Percentiles rank a stretch among this genome's conserved stretches.
phyloP scores from a whole-genome alignment of 2,113 vertebrate species.

The Lathamus discolor region DNA sequence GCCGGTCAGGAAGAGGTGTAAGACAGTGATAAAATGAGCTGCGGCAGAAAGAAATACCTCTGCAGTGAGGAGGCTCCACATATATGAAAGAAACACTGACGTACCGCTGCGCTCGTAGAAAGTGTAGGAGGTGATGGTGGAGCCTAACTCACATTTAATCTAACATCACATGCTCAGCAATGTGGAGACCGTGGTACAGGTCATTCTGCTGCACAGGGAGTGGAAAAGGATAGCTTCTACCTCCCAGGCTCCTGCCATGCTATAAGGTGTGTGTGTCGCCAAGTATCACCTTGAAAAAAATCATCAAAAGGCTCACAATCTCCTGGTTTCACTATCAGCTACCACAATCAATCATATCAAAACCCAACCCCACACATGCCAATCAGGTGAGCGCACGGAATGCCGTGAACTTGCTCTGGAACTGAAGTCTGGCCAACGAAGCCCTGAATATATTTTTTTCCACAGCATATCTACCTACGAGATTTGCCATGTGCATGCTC shows the following conservation, averaged over 20 bases:
- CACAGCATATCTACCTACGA: neutral
- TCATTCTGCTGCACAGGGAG: neutral
- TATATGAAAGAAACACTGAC: neutral
- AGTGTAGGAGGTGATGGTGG: neutral
- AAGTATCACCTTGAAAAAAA: neutral
- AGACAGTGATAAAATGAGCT: neutral
- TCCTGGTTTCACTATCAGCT: neutral
- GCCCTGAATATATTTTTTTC: neutral
- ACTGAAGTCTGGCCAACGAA: neutral
- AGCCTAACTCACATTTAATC: neutral
- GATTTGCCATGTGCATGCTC: neutral
- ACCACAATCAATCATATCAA: neutral
- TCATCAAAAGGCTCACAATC: neutral
- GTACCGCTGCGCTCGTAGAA: neutral
- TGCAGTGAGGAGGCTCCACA: neutral
- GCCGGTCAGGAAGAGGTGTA: neutral
- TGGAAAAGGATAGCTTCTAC: neutral
- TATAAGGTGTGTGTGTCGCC: neutral
- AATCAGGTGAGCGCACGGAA: neutral
- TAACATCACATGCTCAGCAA: neutral
- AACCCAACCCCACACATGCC: neutral
- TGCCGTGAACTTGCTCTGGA: neutral
- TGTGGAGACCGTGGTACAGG: neutral
- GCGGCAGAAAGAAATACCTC: neutral
- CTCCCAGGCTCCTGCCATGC: neutral